Percentiles rank a stretch among this genome's conserved stretches.
Conservation (phyloP, 2,113 vertebrate genomes). For the Misgurnus mizolepis region DNA sequence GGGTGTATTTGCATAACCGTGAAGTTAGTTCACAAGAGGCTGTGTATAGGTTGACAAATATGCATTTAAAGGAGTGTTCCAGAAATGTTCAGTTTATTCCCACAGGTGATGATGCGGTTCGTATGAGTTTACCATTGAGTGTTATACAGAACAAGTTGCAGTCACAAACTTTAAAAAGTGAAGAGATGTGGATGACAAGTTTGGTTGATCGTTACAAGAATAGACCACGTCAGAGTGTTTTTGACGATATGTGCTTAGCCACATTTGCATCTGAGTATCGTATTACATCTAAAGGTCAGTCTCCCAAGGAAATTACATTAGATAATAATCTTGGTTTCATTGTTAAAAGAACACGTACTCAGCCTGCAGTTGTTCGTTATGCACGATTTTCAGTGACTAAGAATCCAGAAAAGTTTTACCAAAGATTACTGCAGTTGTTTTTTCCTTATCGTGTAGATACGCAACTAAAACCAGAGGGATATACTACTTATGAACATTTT, state of each 20-base stretch:
- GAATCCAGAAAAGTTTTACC: background rate
- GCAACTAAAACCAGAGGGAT: background rate
- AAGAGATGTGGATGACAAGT: constrained; percentile 20
- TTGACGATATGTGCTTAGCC: background rate
- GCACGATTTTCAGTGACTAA: background rate
- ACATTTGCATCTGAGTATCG: background rate
- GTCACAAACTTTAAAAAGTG: background rate
- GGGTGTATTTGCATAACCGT: background rate
- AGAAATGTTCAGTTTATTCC: background rate
- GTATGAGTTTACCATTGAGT: background rate
- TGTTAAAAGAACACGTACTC: background rate
- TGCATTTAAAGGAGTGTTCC: background rate
- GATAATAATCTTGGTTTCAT: background rate
- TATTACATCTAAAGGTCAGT: background rate
- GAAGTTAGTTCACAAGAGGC: background rate
- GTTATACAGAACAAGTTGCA: background rate
- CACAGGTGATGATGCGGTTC: background rate
- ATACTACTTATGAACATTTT: background rate
- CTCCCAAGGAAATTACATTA: background rate
- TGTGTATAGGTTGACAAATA: background rate
- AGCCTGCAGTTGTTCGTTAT: background rate
- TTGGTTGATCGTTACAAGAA: background rate
- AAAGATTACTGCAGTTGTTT: background rate
- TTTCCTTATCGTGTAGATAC: background rate
- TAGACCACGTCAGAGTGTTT: background rate